phyloP scores from a whole-genome alignment of 2,797 vertebrate species.

The Malacoctenus gilli region DNA sequence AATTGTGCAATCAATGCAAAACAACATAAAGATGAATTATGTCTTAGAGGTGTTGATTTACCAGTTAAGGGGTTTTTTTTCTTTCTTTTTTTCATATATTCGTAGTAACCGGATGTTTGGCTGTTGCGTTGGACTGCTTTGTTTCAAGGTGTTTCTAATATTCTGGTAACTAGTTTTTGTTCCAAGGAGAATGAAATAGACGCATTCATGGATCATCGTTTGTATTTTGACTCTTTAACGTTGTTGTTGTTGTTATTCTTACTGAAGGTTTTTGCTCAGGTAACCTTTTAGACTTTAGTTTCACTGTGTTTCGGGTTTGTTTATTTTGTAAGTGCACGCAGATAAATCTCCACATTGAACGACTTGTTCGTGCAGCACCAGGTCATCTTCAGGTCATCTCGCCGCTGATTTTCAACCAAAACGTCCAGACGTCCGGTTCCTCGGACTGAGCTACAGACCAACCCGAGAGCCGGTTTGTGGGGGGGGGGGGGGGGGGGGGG shows the following conservation, averaged over 20 bases:
- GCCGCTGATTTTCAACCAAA: no score
- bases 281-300: conserved; percentile 37
- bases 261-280: conserved; percentile 66
- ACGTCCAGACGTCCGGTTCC: no score
- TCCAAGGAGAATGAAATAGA: no score
- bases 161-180: not conserved
- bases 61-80: no score
- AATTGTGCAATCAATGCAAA: conserved; percentile 14
- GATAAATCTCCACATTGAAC: conserved; percentile 11
- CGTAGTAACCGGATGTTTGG: conserved; percentile 8
- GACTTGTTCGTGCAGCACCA: conserved; percentile 8
- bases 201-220: conserved; percentile 14
- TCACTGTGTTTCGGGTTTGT: not conserved
- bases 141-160: conserved; percentile 11
- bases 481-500: no score
- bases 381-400: not conserved
- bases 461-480: no score
- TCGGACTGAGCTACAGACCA: conserved; percentile 12
- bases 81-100: no score
- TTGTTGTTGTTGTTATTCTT: conserved; percentile 25
- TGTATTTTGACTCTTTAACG: conserved; percentile 12
- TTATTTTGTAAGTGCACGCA: not conserved
- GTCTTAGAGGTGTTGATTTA: no score
- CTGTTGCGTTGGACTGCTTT: conserved; percentile 36
- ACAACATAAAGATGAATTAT: not conserved